Base-by-base conservation (phyloP, 2,888 invertebrate genomes). In the Cheilosia urbana region DNA sequence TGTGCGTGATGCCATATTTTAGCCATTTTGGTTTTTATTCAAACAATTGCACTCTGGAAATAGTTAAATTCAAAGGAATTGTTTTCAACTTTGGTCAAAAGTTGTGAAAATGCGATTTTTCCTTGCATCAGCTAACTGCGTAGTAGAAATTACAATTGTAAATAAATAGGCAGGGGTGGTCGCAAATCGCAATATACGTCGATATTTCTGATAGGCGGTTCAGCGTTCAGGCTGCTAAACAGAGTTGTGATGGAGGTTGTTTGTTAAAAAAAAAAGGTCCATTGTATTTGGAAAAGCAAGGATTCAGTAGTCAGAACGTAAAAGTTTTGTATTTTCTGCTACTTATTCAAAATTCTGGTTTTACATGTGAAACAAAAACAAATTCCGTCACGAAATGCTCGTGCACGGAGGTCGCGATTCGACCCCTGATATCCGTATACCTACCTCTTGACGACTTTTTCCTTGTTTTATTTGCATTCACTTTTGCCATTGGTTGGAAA, bases 81-180 rank as follows among this genome's bases (percentile, higher is more conserved):
- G n/a, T 27, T 4, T 2, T n/a, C 4, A 3, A 9, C 34, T 45
- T 53, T 17, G n/a, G 45, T 53, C 19, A 11, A 11, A 5, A n/a
- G 17, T 5, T 4, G 30, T 4, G 30, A 53, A 69, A 45, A 15
- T 40, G 17, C 5, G 7, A 4, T 34, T 60, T 69, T 72, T 57
- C 68, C 15, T 60, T 63, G 37, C 5, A 24, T 51, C 27, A n/a
- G 21, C 72, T 58, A 65, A 85, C 62, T 81, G 81, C 81, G 85
- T 85, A 81, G 72, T 81, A 76, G 40, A 66, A 65, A 47, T 34
- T 60, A 11, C 40, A 49, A 62, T 75, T 85, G 81, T 81, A 77
- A 85, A 81, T 82, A 87, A 77, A 81, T 82, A 73, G 57, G 21
- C 42, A 71, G 55, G 71, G 77, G 45, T 72, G 62, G 55, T 60